Base-by-base conservation (phyloP, 2,888 invertebrate species). In the Archips xylosteana region DNA sequence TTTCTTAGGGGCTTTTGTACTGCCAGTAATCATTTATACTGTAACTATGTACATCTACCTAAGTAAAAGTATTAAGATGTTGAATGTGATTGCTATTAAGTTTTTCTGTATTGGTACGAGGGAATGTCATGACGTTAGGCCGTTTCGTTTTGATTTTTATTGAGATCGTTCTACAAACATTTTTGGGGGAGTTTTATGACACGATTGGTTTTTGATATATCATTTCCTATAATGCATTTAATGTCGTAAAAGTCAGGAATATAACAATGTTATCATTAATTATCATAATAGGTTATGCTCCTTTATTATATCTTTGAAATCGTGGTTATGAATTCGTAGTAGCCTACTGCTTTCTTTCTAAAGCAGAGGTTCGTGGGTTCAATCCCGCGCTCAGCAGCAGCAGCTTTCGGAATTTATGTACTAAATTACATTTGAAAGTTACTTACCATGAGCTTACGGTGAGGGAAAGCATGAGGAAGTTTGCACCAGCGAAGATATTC, bases 1-100 rank as follows among this genome's bases (percentile, higher is more conserved):
- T 42, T 23, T 32, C 59, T 66, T 51, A 47, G 39, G 45, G 62
- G 72, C 57, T 68, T 63, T 47, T 13, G 15, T n/a, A 67, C 12
- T 57, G 57, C 32, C 57, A 32, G 32, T 23, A 15, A 54, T 54
- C 51, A 23, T 8, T 32, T 32, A 57, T 32, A 32, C 3, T 47
- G 32, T 34, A 2, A 32, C 15, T 47, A 63, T 60, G 6, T 60
- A 36, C 2, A n/a, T 36, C 36, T 5, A n/a, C 23, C 8, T 13
- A 47, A 32, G 45, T n/a, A 2, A 47, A 45, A 60, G 5, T 34
- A 61, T n/a, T 13, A 12, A 5, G 63, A 63, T 63, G 63, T 45
- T 57, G 45, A 42, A 57, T 42, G 57, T 67, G 45, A 59, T 67
- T 67, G 67, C 57, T 67, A 23, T 36, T 34, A 8, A 47, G 47